Conservation (phyloP, 2,797 vertebrate species). For the Bradypus variegatus region DNA sequence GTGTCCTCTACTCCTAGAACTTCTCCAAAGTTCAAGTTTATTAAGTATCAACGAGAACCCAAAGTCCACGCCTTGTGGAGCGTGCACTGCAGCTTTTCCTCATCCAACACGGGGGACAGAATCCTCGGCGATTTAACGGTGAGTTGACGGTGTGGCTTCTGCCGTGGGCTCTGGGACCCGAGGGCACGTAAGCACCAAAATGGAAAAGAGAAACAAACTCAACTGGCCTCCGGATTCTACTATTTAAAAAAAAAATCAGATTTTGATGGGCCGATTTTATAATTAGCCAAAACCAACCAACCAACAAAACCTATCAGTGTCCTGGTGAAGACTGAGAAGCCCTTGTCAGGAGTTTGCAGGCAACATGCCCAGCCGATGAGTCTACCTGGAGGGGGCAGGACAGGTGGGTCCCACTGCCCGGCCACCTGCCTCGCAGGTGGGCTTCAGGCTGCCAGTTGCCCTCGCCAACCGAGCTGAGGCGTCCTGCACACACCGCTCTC, state of each 20-base stretch:
- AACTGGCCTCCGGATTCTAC: background rate
- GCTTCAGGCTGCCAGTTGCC: too few relatives aligned
- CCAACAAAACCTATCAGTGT: background rate
- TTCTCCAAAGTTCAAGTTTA: too few relatives aligned
- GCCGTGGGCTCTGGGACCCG: fast-evolving
- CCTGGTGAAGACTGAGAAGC: fast-evolving
- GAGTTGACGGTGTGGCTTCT: fast-evolving
- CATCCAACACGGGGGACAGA: background rate
- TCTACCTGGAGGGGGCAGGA: too few relatives aligned
- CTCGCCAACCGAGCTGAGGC: fast-evolving
- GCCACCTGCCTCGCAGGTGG: too few relatives aligned
- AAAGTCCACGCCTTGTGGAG: background rate
- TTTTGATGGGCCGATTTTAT: background rate
- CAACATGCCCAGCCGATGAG: too few relatives aligned
- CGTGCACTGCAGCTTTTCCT: too few relatives aligned
- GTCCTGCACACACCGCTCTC: conserved; percentile 19
- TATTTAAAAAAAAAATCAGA: background rate
- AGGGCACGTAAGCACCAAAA: fast-evolving
- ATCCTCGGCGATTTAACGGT: too few relatives aligned
- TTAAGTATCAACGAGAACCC: too few relatives aligned
- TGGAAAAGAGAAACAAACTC: background rate
- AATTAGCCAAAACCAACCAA: background rate
- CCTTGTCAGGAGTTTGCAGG: too few relatives aligned
- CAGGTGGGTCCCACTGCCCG: too few relatives aligned
- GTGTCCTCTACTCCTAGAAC: background rate